Evolutionary conservation across 2,888 invertebrate genomes (phyloP).

Genomic region (Pyrrhia umbra): DNA sequence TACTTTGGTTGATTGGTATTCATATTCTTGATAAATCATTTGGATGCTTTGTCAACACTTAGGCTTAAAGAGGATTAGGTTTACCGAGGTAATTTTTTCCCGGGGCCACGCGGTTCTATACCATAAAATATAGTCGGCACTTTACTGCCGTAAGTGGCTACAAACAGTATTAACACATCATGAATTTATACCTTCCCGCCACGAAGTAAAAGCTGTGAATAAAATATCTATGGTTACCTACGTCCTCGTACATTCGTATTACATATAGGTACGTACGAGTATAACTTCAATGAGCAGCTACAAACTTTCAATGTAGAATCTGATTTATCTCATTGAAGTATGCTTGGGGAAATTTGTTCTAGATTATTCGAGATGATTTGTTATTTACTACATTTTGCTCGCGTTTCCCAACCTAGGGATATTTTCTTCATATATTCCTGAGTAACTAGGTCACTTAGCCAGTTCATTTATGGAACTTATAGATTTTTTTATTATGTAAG

Average conservation of each 20-base stretch:
- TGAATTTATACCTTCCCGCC: conserved; percentile 34
- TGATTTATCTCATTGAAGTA: conserved; percentile 52
- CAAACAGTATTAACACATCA: conserved; percentile 49
- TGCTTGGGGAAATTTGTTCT: conserved; percentile 37
- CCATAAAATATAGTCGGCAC: conserved; percentile 17
- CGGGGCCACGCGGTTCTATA: background rate
- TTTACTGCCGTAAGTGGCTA: conserved; percentile 31
- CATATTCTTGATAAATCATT: no score
- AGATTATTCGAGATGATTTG: conserved; percentile 41
- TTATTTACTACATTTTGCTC: conserved; percentile 29
- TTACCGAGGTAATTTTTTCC: background rate
- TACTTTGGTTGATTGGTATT: no score
- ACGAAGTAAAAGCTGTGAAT: conserved; percentile 50
- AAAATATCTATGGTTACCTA: conserved; percentile 37
- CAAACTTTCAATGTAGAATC: conserved; percentile 41
- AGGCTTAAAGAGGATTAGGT: background rate
- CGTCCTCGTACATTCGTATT: conserved; percentile 5
- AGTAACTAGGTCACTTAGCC: conserved; percentile 24
- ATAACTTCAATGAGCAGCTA: conserved; percentile 7
- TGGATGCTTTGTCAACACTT: no score
- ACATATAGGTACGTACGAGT: background rate
- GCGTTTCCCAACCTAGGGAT: background rate
- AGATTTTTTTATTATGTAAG: conserved; percentile 11
- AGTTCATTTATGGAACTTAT: conserved; percentile 5
- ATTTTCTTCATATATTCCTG: conserved; percentile 5